Conservation (phyloP, 1,140 invertebrate genomes). For the Danaus melanippus region DNA sequence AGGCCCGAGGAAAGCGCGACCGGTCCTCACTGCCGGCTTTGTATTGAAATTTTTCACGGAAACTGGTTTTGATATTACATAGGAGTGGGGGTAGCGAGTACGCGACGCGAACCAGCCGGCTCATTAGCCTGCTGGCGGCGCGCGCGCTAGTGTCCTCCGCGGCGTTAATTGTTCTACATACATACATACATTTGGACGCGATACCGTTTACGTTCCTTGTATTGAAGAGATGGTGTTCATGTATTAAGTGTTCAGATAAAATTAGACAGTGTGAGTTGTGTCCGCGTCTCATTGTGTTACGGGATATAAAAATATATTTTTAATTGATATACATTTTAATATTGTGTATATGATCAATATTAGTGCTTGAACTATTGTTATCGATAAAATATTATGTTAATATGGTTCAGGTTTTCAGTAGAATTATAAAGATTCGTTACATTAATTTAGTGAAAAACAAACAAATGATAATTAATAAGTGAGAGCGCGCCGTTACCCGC, state of each 20-base stretch:
- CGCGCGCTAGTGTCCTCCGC: slow-evolving; percentile 51
- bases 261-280: no score
- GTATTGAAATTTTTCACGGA: slow-evolving; percentile 70
- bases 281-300: no score
- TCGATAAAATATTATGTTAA: no score
- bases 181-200: slow-evolving; percentile 15
- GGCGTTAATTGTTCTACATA: slow-evolving; percentile 33
- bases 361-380: no score
- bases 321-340: neutral
- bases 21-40: slow-evolving; percentile 61
- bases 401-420: no score
- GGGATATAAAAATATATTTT: slow-evolving; percentile 6
- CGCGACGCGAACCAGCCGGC: slow-evolving; percentile 37
- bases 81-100: slow-evolving; percentile 66
- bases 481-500: slow-evolving; percentile 20
- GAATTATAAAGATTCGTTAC: slow-evolving; percentile 22
- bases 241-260: slow-evolving; percentile 3
- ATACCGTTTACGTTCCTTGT: slow-evolving; percentile 13
- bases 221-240: slow-evolving; percentile 22
- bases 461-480: slow-evolving; percentile 42
- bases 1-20: slow-evolving; percentile 61
- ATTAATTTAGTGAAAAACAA: slow-evolving; percentile 58
- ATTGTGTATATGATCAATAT: no score
- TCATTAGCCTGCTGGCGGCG: slow-evolving; percentile 57
- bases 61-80: slow-evolving; percentile 67